Base-by-base conservation (phyloP, 2,888 invertebrate genomes). In the Rambutsinella grinnellia region DNA sequence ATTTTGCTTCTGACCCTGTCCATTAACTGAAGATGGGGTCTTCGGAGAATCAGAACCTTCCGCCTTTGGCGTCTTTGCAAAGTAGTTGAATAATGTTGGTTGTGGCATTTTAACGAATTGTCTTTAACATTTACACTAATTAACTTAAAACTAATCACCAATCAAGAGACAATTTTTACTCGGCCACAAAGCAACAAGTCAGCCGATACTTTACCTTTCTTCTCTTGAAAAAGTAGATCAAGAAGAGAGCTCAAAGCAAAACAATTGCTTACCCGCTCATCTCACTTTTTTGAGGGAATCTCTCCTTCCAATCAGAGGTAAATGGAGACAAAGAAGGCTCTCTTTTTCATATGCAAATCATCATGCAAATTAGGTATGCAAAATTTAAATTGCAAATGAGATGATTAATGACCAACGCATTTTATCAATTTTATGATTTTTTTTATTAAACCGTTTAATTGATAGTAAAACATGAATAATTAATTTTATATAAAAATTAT, bases 1-100 rank as follows among this genome's bases (percentile, higher is more conserved):
- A 8, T 28, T 24, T 8, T 6, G 10, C 28, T n/a, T 28, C n/a
- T 10, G 13, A 8, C 13, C 6, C 36, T 36, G 5, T 13, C 36
- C 36, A 36, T 36, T 36, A 5, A 36, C 36, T 8, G 36, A 36
- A 36, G 36, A 8, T 36, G 36, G 36, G 5, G 36, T 36, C 6
- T 15, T 17, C n/a, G 49, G 3, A 5, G 8, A 3, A 49, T 23
- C 24, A 56, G 57, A 10, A 8, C n/a, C n/a, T 5, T 36, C 13
- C n/a, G 71, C 21, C 27, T 75, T 79, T 2, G 71, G 75, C 1
- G 79, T 71, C 3, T 68, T 54, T 15, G 28, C 71, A 63, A 79
- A 79, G 54, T 70, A 79, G n/a, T 70, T 75, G 19, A 79, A 63
- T 56, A 79, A 56, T 3, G 79, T 79, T 26, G 74, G 69, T n/a